Conservation (phyloP, 2,888 invertebrate species). For the Pantelozetes paolii region DNA sequence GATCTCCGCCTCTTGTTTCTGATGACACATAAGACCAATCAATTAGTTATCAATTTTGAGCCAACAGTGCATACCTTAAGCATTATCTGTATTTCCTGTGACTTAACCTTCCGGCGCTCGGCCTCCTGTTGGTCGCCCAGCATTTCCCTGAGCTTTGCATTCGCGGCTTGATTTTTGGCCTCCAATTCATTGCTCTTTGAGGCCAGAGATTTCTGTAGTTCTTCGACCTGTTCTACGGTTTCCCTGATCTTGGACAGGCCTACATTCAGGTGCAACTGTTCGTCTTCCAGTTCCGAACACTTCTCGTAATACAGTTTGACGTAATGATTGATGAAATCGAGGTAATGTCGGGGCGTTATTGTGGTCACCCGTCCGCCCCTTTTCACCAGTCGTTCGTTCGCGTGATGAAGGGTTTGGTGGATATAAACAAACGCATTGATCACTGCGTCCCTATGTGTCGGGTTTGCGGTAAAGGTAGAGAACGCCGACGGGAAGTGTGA, state of each 20-base stretch:
- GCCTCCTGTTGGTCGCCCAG: conserved; percentile 98
- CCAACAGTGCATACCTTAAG: conserved; percentile 50
- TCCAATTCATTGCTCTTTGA: conserved; percentile 78
- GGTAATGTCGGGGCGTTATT: conserved; percentile 93
- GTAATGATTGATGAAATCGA: conserved; percentile 99
- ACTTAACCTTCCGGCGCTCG: conserved; percentile 96
- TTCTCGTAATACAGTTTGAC: conserved; percentile 97
- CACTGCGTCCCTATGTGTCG: conserved; percentile 89
- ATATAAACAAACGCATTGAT: conserved; percentile 98
- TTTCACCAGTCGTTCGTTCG: conserved; percentile 82
- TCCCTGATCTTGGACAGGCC: conserved; percentile 98
- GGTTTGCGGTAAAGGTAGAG: conserved; percentile 65
- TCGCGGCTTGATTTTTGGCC: conserved; percentile 97
- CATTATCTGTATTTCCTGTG: conserved; percentile 91
- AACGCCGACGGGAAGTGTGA: conserved; percentile 83
- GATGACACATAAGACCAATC: conserved; percentile 44
- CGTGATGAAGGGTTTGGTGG: conserved; percentile 92
- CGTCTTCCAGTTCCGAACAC: conserved; percentile 94
- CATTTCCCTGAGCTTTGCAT: conserved; percentile 98
- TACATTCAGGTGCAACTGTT: conserved; percentile 96
- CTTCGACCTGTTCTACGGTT: conserved; percentile 98
- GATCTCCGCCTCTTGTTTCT: conserved; percentile 80
- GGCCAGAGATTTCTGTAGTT: conserved; percentile 97
- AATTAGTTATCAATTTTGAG: background rate
- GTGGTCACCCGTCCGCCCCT: conserved; percentile 93